Percentiles rank a stretch among this genome's conserved stretches.
These are phyloP conservation scores for Pseudolycoriella hygida DNA, from an alignment of 2,888 invertebrate genomes.

Conservation along the genomic window DNA sequence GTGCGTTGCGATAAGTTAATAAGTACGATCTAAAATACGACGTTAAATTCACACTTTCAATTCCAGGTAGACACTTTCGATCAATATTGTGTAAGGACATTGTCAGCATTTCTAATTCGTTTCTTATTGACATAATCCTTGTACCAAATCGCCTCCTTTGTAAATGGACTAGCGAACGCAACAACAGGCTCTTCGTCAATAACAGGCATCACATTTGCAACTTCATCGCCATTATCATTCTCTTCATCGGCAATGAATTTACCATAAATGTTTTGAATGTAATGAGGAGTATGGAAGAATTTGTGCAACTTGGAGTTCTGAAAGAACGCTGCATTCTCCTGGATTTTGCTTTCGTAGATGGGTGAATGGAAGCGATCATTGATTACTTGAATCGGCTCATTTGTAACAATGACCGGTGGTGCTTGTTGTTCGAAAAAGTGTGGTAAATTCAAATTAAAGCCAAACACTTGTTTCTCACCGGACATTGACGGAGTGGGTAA, in stretches of 20 bases:
- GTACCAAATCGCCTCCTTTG: constrained; percentile 11
- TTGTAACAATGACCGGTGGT: background rate
- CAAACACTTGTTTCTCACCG: background rate
- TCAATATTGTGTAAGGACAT: no score
- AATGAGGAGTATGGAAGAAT: constrained; percentile 5
- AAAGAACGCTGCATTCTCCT: background rate
- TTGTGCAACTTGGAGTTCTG: constrained; percentile 5
- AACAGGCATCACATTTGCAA: no score
- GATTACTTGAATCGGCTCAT: background rate
- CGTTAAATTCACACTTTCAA: no score
- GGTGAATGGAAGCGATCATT: background rate
- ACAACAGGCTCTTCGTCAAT: background rate
- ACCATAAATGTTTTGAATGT: constrained; percentile 3
- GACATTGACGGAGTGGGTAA: background rate
- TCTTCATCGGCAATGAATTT: background rate
- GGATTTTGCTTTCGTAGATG: background rate
- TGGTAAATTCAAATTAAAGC: background rate
- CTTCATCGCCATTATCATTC: background rate
- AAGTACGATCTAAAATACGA: no score
- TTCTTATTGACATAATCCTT: constrained; percentile 6
- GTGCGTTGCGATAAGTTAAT: no score
- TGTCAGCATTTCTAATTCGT: background rate
- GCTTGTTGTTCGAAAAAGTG: background rate
- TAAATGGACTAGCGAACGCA: constrained; percentile 1
- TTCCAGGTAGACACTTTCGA: no score